These are phyloP conservation scores for Odiellus spinosus DNA, from an alignment of 2,888 invertebrate genomes.

Conservation along the genomic window DNA sequence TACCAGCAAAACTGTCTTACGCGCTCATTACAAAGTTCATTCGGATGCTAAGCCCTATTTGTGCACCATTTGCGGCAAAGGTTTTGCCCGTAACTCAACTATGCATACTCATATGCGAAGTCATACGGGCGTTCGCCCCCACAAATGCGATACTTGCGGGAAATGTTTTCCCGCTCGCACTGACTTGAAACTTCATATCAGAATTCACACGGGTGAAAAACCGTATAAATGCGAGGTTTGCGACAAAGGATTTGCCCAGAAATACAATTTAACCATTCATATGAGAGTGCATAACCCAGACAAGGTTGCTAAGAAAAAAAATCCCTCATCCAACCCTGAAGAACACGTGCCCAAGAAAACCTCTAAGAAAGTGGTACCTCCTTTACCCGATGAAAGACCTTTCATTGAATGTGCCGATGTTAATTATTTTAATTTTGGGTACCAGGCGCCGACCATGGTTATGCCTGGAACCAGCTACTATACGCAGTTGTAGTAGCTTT, in stretches of 20 bases:
- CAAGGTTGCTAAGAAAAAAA: no score
- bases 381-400: no score
- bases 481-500: no score
- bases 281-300: no score
- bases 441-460: no score
- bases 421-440: no score
- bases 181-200: not conserved
- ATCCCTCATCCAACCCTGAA: no score
- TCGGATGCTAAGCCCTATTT: constrained; percentile 5
- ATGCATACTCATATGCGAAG: not conserved
- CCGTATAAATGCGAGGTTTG: not conserved
- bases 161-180: not conserved
- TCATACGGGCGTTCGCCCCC: not conserved
- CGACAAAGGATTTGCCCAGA: not conserved
- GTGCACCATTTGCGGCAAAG: constrained; percentile 5
- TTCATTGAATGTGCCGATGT: no score
- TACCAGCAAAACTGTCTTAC: not conserved
- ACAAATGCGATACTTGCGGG: constrained; percentile 15
- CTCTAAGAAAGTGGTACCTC: no score
- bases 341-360: no score
- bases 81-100: constrained; percentile 19
- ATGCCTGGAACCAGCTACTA: no score
- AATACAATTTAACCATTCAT: not conserved
- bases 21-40: not conserved
- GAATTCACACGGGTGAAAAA: not conserved